Conservation (phyloP, 2,113 vertebrate genomes). For the Trichomycterus rosablanca region DNA sequence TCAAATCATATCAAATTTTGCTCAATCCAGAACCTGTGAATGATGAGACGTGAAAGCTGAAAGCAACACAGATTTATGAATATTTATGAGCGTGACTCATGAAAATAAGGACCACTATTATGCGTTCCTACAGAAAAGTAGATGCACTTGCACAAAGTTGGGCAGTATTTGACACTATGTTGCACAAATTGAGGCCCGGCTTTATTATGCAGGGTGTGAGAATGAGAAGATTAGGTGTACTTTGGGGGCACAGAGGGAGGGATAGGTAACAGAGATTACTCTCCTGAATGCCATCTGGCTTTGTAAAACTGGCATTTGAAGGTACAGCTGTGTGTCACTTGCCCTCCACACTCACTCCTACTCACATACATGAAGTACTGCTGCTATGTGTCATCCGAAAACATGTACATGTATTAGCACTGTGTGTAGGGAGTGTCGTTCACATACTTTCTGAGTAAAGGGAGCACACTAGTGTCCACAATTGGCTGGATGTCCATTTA, state of each 20-base stretch:
- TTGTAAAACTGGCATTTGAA: constrained; percentile 23
- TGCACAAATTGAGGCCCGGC: not conserved
- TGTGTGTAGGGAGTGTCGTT: not conserved
- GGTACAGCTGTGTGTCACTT: constrained; percentile 21
- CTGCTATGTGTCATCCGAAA: not conserved
- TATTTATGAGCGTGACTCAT: constrained; percentile 28
- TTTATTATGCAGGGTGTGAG: not conserved
- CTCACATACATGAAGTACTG: constrained; percentile 23
- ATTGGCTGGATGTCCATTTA: no score
- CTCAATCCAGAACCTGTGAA: not conserved
- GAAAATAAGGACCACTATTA: not conserved
- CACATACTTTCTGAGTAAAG: not conserved
- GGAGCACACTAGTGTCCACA: no score
- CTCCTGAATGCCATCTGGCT: constrained; percentile 19
- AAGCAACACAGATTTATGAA: constrained; percentile 14
- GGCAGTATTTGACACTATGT: not conserved
- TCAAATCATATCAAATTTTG: not conserved
- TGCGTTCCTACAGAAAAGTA: not conserved
- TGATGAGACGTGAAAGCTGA: not conserved
- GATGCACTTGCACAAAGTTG: not conserved
- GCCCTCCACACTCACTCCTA: constrained; percentile 7
- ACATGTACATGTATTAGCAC: constrained; percentile 4
- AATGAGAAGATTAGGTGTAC: constrained; percentile 10
- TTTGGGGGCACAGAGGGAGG: not conserved
- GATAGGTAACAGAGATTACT: constrained; percentile 15